Evolutionary conservation across 2,888 invertebrate genomes (phyloP).

Genomic region (Elmis aenea): DNA sequence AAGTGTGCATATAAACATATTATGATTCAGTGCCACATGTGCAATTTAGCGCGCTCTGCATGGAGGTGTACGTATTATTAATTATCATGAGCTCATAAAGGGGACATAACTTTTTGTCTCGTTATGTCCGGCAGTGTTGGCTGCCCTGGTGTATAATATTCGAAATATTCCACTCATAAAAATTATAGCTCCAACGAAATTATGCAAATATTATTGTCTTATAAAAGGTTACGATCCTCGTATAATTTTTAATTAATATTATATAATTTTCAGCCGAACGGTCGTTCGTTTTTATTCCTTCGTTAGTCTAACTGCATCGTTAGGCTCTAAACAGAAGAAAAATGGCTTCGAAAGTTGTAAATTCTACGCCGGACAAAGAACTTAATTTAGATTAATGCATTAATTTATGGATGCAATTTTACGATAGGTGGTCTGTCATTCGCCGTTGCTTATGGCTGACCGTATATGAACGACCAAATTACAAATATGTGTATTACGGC

Average conservation of each 20-base stretch:
- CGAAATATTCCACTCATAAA: slow-evolving; percentile 10
- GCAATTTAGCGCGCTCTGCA: slow-evolving; percentile 23
- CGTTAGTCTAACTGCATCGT: no score
- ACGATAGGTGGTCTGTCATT: slow-evolving; percentile 10
- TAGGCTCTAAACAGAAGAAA: no score
- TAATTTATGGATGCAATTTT: slow-evolving; percentile 15
- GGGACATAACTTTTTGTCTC: slow-evolving; percentile 41
- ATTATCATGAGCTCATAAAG: slow-evolving; percentile 42
- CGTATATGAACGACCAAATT: slow-evolving; percentile 18
- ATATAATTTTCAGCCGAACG: no score
- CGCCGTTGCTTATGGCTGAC: slow-evolving; percentile 15
- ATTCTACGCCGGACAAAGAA: no score
- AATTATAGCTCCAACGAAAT: slow-evolving; percentile 7
- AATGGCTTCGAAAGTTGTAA: no score
- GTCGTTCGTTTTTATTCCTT: no score
- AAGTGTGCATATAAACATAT: slow-evolving; percentile 40
- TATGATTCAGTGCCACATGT: slow-evolving; percentile 39
- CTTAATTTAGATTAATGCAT: no score
- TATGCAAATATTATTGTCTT: slow-evolving; percentile 3
- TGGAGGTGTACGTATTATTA: slow-evolving; percentile 37
- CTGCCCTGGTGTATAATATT: slow-evolving; percentile 7
- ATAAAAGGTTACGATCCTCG: no score
- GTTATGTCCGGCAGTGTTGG: slow-evolving; percentile 37
- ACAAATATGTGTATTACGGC: slow-evolving; percentile 22
- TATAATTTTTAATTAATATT: no score